Conservation (phyloP, 2,888 invertebrate species). For the Elaeidobius kamerunicus region DNA sequence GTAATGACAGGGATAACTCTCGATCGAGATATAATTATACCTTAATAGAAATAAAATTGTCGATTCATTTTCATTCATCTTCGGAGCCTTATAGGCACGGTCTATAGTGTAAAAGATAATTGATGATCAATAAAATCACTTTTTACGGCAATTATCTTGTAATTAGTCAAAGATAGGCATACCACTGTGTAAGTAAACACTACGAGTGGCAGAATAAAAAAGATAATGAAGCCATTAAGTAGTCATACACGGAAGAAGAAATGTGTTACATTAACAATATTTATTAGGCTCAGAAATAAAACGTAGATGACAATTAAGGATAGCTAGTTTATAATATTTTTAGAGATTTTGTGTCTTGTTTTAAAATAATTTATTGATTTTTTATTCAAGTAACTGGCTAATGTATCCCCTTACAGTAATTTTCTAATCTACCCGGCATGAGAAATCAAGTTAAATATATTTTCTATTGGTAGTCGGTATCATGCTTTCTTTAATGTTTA, state of each 20-base stretch:
- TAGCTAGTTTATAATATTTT: too few species aligned
- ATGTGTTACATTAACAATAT: too few species aligned
- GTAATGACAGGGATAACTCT: conserved; percentile 12
- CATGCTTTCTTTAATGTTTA: too few species aligned
- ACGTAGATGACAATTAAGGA: too few species aligned
- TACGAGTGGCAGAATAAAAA: conserved; percentile 6
- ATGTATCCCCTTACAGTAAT: too few species aligned
- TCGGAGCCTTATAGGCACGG: not conserved
- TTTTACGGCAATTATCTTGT: conserved; percentile 11
- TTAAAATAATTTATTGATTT: too few species aligned
- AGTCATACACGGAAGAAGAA: not conserved
- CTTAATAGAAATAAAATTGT: conserved; percentile 14
- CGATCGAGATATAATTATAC: conserved; percentile 14
- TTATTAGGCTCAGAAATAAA: too few species aligned
- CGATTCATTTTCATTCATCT: conserved; percentile 20
- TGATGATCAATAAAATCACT: conserved; percentile 14
- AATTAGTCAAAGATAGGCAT: conserved; percentile 10
- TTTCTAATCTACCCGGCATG: too few species aligned
- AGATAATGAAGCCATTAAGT: not conserved
- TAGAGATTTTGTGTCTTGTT: too few species aligned
- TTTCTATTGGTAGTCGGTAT: too few species aligned
- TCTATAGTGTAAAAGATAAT: conserved; percentile 19
- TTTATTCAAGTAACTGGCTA: too few species aligned
- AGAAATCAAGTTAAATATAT: too few species aligned
- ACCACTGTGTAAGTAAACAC: not conserved